Evolutionary conservation across 2,888 invertebrate genomes (phyloP), one percentile per base, ranked within the genome.

Genomic region (Onchidella celtica): DNA sequence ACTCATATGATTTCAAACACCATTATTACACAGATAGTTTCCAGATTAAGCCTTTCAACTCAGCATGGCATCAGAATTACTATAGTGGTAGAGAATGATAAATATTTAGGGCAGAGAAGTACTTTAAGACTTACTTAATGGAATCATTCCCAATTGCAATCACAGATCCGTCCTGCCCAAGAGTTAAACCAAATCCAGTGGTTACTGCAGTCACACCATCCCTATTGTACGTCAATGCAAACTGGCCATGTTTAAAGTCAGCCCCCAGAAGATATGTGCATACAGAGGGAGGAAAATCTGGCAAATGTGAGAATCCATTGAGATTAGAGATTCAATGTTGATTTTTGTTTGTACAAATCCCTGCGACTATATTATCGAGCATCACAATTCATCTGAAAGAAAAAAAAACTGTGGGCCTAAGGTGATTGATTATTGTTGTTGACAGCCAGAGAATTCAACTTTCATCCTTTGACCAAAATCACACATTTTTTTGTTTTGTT

Each of bases 201-300:
- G 73, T 34, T 6, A 55, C 47, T n/a, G 27, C 47, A 1, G 79
- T 79, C 27, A 79, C 27, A 24, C 72, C 79, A 29, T 40, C 57
- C n/a, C 40, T 57, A n/a, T 72, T 34, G 55, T 63, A 65, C 21
- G 73, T 63, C 40, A 79, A 65, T 47, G 32, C 72, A 72, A 79
- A 79, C 24, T 65, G 72, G 24, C 72, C 79, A 36, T 24, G n/a
- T 29, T 38, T 79, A 24, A 79, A 65, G 40, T 79, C 79, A 32
- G 70, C 72, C 21, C 72, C 63, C 21, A 79, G 63, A 4, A 79
- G 36, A n/a, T 79, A 73, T 29, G 72, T 73, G 36, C 79, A 79
- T 14, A 6, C 1, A 27, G 27, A 17, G 17, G 3, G 29, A 36
- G 34, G 63, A 63, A 65, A 65, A 11, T 32, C 79, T 79, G 72